These are phyloP conservation scores for Acronicta leporina DNA, from an alignment of 2,888 invertebrate genomes.

Conservation along the genomic window DNA sequence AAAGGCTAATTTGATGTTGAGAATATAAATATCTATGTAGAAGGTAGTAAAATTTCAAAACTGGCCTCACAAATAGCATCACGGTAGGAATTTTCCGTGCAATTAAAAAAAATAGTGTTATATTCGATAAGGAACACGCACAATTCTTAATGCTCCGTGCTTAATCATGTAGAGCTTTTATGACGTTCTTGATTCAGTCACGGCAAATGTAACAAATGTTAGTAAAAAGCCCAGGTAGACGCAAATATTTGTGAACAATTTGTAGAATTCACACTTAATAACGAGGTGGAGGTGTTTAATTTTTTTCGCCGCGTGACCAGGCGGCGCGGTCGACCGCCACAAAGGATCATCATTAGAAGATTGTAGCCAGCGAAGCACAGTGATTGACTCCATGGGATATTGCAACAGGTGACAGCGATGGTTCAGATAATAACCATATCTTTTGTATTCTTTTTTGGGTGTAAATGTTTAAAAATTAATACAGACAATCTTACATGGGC, in stretches of 20 bases:
- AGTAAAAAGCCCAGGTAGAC: constrained; percentile 85
- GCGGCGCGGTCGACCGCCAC: constrained; percentile 74
- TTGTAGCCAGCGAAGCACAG: constrained; percentile 68
- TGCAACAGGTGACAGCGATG: constrained; percentile 76
- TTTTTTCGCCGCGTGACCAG: constrained; percentile 70
- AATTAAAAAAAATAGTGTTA: constrained; percentile 34
- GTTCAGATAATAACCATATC: constrained; percentile 43
- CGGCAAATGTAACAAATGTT: constrained; percentile 80
- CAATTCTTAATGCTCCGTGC: constrained; percentile 72
- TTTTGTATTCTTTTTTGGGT: constrained; percentile 23
- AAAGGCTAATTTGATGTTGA: too few relatives aligned
- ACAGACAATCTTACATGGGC: constrained; percentile 1
- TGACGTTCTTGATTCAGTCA: constrained; percentile 80
- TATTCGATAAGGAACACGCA: constrained; percentile 49
- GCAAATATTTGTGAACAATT: constrained; percentile 89
- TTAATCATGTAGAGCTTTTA: constrained; percentile 78
- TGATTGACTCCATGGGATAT: constrained; percentile 79
- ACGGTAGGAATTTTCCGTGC: constrained; percentile 7
- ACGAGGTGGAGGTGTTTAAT: constrained; percentile 76
- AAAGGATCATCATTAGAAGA: constrained; percentile 79
- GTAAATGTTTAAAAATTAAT: constrained; percentile 18
- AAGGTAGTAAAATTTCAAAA: too few relatives aligned
- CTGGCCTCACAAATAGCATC: background rate
- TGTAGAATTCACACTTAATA: constrained; percentile 88
- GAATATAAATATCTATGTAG: background rate